Evolutionary conservation across 2,888 invertebrate species (phyloP).

Genomic region (Eurytoma californica): DNA sequence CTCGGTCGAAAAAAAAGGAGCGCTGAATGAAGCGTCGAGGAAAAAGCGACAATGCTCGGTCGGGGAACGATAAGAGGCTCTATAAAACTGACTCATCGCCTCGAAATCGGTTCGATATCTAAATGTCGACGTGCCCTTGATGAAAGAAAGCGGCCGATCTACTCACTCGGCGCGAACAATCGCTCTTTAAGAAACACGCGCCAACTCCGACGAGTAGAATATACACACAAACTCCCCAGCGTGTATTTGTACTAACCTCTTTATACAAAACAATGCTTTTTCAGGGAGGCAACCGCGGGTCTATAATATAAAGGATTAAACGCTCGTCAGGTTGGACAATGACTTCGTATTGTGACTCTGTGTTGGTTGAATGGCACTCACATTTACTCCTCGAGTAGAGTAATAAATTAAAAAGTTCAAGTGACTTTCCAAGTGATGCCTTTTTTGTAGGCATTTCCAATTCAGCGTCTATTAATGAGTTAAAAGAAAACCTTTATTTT

Average conservation of each 20-base stretch:
- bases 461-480: too few species aligned
- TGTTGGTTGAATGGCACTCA: too few species aligned
- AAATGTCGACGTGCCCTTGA: slow-evolving; percentile 27
- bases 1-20: too few species aligned
- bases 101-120: slow-evolving; percentile 16
- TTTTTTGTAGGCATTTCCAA: too few species aligned
- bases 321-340: neutral
- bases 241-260: slow-evolving; percentile 5
- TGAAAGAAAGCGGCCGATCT: slow-evolving; percentile 10
- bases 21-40: neutral
- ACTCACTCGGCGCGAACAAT: slow-evolving; percentile 18
- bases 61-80: slow-evolving; percentile 11
- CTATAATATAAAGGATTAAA: slow-evolving; percentile 15
- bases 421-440: too few species aligned
- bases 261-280: slow-evolving; percentile 14
- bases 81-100: slow-evolving; percentile 38
- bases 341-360: too few species aligned
- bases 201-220: neutral
- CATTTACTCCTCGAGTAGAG: too few species aligned
- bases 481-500: too few species aligned
- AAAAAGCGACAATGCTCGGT: slow-evolving; percentile 7
- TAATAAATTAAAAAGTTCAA: too few species aligned
- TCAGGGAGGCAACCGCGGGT: neutral
- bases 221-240: neutral
- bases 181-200: slow-evolving; percentile 2